These are phyloP conservation scores for Dasyurus viverrinus DNA, from an alignment of 2,113 vertebrate species.

Conservation along the genomic window DNA sequence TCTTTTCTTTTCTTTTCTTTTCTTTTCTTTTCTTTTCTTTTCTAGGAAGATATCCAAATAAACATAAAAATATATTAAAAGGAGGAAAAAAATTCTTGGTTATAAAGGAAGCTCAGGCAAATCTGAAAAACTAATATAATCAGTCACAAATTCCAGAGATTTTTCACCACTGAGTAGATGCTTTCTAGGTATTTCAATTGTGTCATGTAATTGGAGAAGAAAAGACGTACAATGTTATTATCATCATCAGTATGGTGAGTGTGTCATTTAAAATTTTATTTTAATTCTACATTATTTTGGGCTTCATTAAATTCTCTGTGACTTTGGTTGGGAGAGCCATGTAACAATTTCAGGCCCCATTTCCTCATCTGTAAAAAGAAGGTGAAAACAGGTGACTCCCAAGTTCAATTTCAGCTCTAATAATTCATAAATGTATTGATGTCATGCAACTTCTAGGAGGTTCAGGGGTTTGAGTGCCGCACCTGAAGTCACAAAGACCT, in stretches of 20 bases:
- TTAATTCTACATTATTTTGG: background rate
- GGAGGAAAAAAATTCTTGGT: background rate
- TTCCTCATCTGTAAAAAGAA: background rate
- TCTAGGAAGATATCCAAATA: background rate
- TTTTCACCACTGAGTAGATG: background rate
- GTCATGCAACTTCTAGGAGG: background rate
- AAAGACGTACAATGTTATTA: background rate
- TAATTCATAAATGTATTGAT: background rate
- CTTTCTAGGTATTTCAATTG: background rate
- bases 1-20: too few species aligned
- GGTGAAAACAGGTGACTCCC: background rate
- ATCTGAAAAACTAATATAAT: background rate
- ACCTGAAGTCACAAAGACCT: background rate
- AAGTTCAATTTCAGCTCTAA: background rate
- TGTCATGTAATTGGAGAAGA: background rate
- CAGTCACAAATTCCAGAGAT: background rate
- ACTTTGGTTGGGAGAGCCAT: background rate
- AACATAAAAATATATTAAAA: constrained; percentile 28
- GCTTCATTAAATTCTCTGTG: background rate
- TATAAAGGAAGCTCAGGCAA: constrained; percentile 41
- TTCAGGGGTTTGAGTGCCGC: background rate
- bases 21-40: constrained; percentile 62
- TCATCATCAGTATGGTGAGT: background rate
- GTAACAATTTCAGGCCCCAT: background rate
- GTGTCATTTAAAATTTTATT: background rate